phyloP scores from a whole-genome alignment of 2,888 invertebrate species.

The Drepanosiphum platanoidis region DNA sequence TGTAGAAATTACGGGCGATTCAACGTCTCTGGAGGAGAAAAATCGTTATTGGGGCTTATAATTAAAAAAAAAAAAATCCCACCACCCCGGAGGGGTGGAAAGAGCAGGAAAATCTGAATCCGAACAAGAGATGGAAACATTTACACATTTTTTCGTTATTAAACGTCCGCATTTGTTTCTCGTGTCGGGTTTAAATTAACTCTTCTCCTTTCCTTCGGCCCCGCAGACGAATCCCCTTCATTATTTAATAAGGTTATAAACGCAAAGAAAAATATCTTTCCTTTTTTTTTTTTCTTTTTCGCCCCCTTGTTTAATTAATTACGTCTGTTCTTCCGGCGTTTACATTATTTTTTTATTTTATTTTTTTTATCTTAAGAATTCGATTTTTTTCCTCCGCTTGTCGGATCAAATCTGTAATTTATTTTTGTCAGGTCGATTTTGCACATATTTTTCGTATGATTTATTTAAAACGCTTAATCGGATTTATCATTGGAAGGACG shows the following conservation, averaged over 20 bases:
- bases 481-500: slow-evolving; percentile 51
- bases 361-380: slow-evolving; percentile 49
- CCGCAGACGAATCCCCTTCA: slow-evolving; percentile 53
- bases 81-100: slow-evolving; percentile 9
- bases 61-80: slow-evolving; percentile 48
- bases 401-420: slow-evolving; percentile 57
- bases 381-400: slow-evolving; percentile 19
- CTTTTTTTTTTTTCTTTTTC: slow-evolving; percentile 39
- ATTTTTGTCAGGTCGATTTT: slow-evolving; percentile 58
- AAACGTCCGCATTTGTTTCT: slow-evolving; percentile 62
- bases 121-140: slow-evolving; percentile 61
- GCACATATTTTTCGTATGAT: slow-evolving; percentile 39
- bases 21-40: slow-evolving; percentile 31
- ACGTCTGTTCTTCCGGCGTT: slow-evolving; percentile 60
- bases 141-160: slow-evolving; percentile 62
- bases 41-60: slow-evolving; percentile 56
- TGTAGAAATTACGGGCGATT: slow-evolving; percentile 17
- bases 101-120: slow-evolving; percentile 52
- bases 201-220: slow-evolving; percentile 33
- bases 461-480: slow-evolving; percentile 60
- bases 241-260: slow-evolving; percentile 62
- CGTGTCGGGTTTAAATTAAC: slow-evolving; percentile 62
- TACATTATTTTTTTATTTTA: slow-evolving; percentile 35
- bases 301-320: slow-evolving; percentile 59
- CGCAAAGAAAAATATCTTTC: slow-evolving; percentile 61